These are phyloP conservation scores for Tychaedon coryphoeus DNA, from an alignment of 2,113 vertebrate species.

Conservation along the genomic window DNA sequence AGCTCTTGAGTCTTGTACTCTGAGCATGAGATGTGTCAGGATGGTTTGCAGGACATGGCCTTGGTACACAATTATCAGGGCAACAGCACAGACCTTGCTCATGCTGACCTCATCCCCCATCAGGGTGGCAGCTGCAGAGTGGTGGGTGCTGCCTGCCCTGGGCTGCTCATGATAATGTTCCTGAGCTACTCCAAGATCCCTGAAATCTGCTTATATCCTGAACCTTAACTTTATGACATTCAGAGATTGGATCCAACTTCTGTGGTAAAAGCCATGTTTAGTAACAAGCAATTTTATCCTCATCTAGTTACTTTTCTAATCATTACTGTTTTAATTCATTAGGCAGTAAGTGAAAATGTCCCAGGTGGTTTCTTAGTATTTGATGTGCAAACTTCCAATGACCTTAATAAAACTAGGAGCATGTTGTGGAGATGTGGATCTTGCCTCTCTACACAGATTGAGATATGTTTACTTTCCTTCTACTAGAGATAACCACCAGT, in stretches of 20 bases:
- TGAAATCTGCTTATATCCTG: background rate
- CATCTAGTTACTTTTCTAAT: background rate
- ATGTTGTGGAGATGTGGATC: background rate
- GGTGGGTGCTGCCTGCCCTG: background rate
- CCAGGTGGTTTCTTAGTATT: background rate
- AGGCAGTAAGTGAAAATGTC: background rate
- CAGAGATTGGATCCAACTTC: background rate
- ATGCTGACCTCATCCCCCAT: background rate
- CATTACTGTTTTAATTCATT: background rate
- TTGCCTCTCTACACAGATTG: background rate
- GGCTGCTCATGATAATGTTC: background rate
- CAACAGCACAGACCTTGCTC: background rate
- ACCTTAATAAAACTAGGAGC: background rate
- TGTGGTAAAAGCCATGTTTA: background rate
- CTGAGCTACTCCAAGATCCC: background rate
- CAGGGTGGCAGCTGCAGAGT: background rate
- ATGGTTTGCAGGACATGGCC: background rate
- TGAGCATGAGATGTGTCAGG: background rate
- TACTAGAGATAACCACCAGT: background rate
- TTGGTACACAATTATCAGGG: too few relatives aligned
- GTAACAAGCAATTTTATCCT: background rate
- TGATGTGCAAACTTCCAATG: background rate
- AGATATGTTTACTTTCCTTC: background rate
- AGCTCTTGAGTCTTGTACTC: background rate
- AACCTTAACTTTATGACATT: background rate